These are phyloP conservation scores for Argopecten irradians DNA, from an alignment of 1,140 invertebrate genomes.

Conservation along the genomic window DNA sequence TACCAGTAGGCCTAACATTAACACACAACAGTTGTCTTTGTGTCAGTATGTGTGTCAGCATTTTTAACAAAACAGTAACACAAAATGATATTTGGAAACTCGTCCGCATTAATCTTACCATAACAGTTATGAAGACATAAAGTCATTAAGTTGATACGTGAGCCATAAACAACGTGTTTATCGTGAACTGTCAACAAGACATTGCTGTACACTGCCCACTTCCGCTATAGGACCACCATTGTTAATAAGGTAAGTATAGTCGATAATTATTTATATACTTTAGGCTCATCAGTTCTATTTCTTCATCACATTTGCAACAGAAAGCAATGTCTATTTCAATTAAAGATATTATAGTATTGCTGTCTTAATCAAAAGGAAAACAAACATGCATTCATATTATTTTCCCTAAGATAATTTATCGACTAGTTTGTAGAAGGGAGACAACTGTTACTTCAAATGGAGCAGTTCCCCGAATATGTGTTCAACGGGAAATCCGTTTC, in stretches of 20 bases:
- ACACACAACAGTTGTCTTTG: too few relatives aligned
- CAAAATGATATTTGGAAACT: neutral
- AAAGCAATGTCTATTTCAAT: too few relatives aligned
- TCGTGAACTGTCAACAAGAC: neutral
- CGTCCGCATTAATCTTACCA: neutral
- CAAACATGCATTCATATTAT: neutral
- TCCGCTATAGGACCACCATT: neutral
- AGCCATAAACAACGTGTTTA: neutral
- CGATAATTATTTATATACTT: neutral
- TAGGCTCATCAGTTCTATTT: too few relatives aligned
- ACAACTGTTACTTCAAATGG: constrained; percentile 2
- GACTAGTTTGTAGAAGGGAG: neutral
- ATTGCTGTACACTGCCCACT: neutral
- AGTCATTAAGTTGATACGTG: neutral
- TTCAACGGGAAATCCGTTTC: too few relatives aligned
- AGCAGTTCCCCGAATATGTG: too few relatives aligned
- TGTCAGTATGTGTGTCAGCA: neutral
- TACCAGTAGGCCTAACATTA: too few relatives aligned
- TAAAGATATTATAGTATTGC: too few relatives aligned
- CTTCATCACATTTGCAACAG: neutral
- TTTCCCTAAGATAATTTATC: neutral
- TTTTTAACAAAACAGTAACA: too few relatives aligned
- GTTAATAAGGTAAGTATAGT: neutral
- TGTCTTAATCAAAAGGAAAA: too few relatives aligned
- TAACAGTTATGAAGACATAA: neutral